Evolutionary conservation across 2,797 vertebrate genomes (phyloP).

Genomic region (Bradypus variegatus): DNA sequence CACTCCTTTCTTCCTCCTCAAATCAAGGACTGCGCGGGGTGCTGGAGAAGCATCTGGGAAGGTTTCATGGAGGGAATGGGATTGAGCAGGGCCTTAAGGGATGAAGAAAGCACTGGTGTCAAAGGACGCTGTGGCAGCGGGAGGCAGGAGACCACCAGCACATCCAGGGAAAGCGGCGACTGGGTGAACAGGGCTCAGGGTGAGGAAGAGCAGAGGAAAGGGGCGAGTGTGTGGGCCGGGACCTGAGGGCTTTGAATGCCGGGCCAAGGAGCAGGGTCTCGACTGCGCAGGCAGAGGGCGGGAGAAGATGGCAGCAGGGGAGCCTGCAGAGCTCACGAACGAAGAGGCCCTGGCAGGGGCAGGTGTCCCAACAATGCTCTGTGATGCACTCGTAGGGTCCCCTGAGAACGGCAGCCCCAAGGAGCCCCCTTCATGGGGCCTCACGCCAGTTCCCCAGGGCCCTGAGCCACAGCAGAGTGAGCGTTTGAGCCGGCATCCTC

Average conservation of each 20-base stretch:
- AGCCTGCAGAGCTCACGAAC: not conserved
- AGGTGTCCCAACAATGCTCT: rapidly evolving
- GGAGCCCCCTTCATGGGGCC: not conserved
- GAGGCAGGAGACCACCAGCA: rapidly evolving
- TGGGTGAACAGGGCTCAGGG: rapidly evolving
- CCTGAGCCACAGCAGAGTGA: not conserved
- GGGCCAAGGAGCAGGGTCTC: not conserved
- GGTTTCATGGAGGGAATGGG: not conserved
- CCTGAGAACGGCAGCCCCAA: not conserved
- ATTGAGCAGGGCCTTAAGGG: not conserved
- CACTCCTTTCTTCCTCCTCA: not conserved
- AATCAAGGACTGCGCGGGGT: not conserved
- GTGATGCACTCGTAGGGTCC: not conserved
- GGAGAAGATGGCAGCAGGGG: not conserved
- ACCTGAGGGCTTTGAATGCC: not conserved
- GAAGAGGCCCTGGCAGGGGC: not conserved
- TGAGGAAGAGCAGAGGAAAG: not conserved
- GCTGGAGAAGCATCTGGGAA: not conserved
- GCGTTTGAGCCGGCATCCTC: not conserved
- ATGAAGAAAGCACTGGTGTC: too few relatives aligned
- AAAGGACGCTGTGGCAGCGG: not conserved
- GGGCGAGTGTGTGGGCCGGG: not conserved
- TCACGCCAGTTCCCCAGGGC: rapidly evolving
- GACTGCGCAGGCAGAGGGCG: not conserved
- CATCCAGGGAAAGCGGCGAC: not conserved